Percentiles rank a stretch among this genome's conserved stretches.
Conservation (phyloP, 2,888 invertebrate species). For the Lasioglossum vierecki region DNA sequence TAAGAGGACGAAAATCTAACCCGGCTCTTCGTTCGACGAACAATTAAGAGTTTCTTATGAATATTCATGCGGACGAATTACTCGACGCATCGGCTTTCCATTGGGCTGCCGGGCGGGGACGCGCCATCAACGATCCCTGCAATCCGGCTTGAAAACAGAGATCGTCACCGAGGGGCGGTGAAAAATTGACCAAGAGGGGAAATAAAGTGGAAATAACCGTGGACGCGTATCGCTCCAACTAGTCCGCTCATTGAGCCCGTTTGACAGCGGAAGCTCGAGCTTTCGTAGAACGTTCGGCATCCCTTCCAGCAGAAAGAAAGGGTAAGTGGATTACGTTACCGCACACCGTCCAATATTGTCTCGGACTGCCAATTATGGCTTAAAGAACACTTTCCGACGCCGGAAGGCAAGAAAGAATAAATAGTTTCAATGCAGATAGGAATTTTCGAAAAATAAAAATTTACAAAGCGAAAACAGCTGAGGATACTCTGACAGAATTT, state of each 20-base stretch:
- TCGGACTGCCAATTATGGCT: neutral
- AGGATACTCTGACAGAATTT: no score
- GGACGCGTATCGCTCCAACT: conserved; percentile 21
- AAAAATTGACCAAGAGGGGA: neutral
- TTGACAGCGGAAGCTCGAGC: neutral
- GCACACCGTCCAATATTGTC: neutral
- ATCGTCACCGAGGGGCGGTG: neutral
- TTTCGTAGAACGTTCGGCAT: neutral
- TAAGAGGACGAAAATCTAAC: neutral
- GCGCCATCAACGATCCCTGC: neutral
- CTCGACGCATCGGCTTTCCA: conserved; percentile 9
- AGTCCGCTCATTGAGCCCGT: neutral
- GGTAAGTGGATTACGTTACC: neutral
- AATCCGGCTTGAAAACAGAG: neutral
- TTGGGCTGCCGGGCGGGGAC: neutral
- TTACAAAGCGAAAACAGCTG: no score
- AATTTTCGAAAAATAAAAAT: neutral
- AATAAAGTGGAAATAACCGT: conserved; percentile 33
- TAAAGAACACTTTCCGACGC: neutral
- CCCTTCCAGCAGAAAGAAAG: neutral
- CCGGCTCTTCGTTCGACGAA: neutral
- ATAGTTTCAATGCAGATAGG: neutral
- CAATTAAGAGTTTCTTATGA: conserved; percentile 10
- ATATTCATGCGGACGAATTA: conserved; percentile 24
- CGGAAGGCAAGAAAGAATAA: neutral